Base-by-base conservation (phyloP, 2,113 vertebrate genomes). In the Orthochromis indermauri region DNA sequence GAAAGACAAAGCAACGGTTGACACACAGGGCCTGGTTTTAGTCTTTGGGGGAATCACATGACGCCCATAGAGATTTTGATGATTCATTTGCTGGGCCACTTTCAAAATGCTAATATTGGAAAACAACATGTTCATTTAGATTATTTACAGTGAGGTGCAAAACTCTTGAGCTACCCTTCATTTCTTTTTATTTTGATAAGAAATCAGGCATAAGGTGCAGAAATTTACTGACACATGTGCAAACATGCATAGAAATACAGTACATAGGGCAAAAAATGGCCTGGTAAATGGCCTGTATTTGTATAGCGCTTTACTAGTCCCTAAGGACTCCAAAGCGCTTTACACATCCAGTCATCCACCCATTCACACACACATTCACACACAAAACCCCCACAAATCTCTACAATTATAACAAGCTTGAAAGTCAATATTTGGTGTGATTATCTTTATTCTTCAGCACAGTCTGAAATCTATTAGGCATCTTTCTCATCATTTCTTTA, bases 31-130 rank as follows among this genome's bases (percentile, higher is more conserved):
- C 17, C 31, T 1, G 17, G 37, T 79, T 89, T 88, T 49, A 28
- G 33, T 63, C 71, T n/a, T 68, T 28, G 47, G 84, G 26, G 88
- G 87, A 11, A 7, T 82, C 33, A 11, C 45, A 14, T 7, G 33
- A 14, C 33, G 5, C 2, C 89, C 33, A 40, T 31, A 54, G 91
- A 85, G 88, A 76, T 14, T 88, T 84, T 21, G 13, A 37, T 63
- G 68, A 42, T 49, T 49, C 45, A n/a, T 78, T 78, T 31, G 26
- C 45, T 78, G 26, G 45, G 16, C 45, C 45, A 78, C 45, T n/a
- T 78, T 78, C 45, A 49, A 78, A 78, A 51, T 78, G 10, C 42
- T n/a, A 49, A 49, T 49, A 31, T 49, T 78, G 73, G 13, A 78
- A 78, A 78, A 78, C 26, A 78, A 78, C 71, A 78, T 1, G 24